Conservation (phyloP, 1,140 invertebrate species). For the Argopecten irradians region DNA sequence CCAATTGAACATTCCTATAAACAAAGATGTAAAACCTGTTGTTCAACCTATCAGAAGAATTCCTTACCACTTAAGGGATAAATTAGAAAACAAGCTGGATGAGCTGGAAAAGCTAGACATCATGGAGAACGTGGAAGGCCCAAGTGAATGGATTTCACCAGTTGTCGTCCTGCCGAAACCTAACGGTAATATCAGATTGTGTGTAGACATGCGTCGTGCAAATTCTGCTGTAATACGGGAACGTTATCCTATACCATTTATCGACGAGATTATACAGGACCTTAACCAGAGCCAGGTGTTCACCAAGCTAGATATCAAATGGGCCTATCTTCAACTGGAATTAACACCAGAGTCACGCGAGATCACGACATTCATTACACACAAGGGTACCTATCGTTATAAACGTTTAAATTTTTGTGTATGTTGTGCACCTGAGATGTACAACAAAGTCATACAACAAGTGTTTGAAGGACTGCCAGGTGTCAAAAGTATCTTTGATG, state of each 20-base stretch:
- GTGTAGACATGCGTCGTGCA: constrained; percentile 62
- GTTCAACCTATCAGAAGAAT: constrained; percentile 46
- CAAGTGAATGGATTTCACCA: constrained; percentile 61
- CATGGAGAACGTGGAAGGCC: constrained; percentile 57
- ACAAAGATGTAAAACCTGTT: constrained; percentile 43
- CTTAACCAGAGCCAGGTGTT: constrained; percentile 54
- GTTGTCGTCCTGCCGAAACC: constrained; percentile 49
- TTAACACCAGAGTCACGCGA: constrained; percentile 40
- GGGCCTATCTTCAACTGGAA: constrained; percentile 56
- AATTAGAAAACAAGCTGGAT: constrained; percentile 52
- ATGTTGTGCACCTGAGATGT: constrained; percentile 53
- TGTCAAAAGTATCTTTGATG: constrained; percentile 51
- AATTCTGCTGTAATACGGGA: constrained; percentile 58
- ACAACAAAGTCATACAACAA: constrained; percentile 51
- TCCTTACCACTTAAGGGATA: constrained; percentile 52
- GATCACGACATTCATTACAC: constrained; percentile 54
- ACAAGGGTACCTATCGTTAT: constrained; percentile 50
- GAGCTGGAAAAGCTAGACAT: constrained; percentile 57
- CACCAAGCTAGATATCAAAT: constrained; percentile 51
- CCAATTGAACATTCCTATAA: constrained; percentile 53
- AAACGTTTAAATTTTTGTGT: constrained; percentile 59
- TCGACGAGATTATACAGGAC: constrained; percentile 62
- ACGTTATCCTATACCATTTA: constrained; percentile 51
- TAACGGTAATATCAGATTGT: constrained; percentile 57
- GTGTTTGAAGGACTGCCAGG: constrained; percentile 31